Conservation (phyloP, 1,140 invertebrate species). For the Varroa destructor region DNA sequence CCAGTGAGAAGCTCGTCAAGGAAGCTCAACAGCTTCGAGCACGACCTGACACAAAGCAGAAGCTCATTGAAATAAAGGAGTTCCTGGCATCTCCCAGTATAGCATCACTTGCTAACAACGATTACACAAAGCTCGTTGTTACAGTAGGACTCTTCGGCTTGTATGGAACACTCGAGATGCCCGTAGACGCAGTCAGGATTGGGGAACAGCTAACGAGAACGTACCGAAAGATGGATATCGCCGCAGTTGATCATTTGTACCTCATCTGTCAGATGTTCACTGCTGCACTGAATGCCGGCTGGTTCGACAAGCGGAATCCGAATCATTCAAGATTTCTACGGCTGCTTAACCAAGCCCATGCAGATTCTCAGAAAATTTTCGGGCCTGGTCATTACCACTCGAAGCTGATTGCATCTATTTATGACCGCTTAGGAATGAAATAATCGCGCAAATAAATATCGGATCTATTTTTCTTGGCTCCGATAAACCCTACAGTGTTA, state of each 20-base stretch:
- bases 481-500: no score
- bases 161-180: not conserved
- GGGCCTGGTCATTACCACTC: slow-evolving; percentile 6
- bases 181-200: not conserved
- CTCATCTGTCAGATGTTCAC: slow-evolving; percentile 15
- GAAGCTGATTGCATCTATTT: not conserved
- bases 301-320: not conserved
- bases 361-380: not conserved
- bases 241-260: slow-evolving; percentile 10
- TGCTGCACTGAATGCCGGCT: slow-evolving; percentile 15
- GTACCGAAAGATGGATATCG: not conserved
- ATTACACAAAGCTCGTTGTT: slow-evolving; percentile 14
- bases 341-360: not conserved
- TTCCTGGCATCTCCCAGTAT: not conserved
- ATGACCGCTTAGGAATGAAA: no score
- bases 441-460: no score
- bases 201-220: not conserved
- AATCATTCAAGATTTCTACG: not conserved
- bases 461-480: no score
- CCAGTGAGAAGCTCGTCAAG: not conserved
- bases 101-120: not conserved
- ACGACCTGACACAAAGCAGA: not conserved
- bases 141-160: not conserved
- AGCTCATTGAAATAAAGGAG: not conserved
- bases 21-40: not conserved